These are phyloP conservation scores for Girardinus metallicus DNA, from an alignment of 2,797 vertebrate genomes.

Conservation along the genomic window DNA sequence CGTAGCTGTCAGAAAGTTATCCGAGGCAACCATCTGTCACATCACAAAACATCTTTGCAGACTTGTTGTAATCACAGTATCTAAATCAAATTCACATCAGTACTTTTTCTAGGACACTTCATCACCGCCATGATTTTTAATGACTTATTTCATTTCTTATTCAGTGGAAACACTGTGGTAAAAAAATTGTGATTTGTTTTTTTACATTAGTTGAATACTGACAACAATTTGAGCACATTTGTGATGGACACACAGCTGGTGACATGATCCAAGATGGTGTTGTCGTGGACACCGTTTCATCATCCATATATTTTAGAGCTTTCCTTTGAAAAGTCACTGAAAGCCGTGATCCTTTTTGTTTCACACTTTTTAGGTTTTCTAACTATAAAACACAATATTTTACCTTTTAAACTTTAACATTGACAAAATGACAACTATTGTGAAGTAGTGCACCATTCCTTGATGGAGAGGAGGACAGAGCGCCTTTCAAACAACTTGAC, in stretches of 20 bases:
- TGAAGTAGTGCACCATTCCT: slow-evolving; percentile 12
- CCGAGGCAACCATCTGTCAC: not conserved
- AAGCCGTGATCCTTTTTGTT: not conserved
- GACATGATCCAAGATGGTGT: not conserved
- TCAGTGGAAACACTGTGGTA: no score
- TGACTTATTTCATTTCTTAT: no score
- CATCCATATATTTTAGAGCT: not conserved
- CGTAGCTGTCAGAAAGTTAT: not conserved
- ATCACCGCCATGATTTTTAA: not conserved
- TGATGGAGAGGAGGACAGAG: slow-evolving; percentile 26
- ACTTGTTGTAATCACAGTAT: not conserved
- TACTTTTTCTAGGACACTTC: not conserved
- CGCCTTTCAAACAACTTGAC: slow-evolving; percentile 56
- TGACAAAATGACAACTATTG: not conserved
- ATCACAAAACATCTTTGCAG: not conserved
- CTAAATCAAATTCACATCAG: not conserved
- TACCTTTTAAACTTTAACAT: not conserved
- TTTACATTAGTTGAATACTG: no score
- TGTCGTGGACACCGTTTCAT: not conserved
- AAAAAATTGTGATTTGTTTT: no score
- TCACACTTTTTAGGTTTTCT: not conserved
- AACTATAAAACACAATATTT: not conserved
- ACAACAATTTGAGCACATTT: no score
- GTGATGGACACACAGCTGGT: not conserved
- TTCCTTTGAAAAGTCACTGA: not conserved